Evolutionary conservation across 2,888 invertebrate species (phyloP), one percentile per base, ranked within the genome.

Genomic region (Myopa tessellatipennis): DNA sequence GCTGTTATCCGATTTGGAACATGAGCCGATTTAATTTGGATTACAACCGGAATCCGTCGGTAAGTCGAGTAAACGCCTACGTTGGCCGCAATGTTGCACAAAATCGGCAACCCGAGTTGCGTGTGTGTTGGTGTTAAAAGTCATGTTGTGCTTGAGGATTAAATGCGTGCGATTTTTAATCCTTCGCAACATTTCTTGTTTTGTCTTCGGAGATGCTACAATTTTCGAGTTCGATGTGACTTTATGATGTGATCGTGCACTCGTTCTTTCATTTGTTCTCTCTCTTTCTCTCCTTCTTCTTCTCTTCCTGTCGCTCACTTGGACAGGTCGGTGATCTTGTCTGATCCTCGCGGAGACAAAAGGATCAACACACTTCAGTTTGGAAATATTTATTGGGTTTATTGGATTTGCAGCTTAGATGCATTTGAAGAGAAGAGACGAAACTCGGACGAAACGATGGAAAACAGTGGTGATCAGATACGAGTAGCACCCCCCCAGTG

Each of bases 21-120:
- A 60, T 81, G 83, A 85, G 82, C 86, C 85, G 86, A 86, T 85
- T 86, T 84, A 86, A 86, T 87, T 86, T 87, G 88, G 87, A 86
- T 88, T 87, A 88, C 83, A 82, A 80, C 74, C 76, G 76, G 83
- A 87, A 86, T 86, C 85, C 85, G 85, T 82, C 84, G 86, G 84
- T 88, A 88, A 88, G 88, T 83, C 87, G 79, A 84, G 88, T 88
- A 86, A 88, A 88, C 88, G 88, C 88, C 88, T 85, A 87, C 88
- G 80, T 71, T 67, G 73, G 76, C 76, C 38, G 71, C 71, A 71
- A 67, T 55, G 14, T 68, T 55, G 60, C 63, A 38, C 74, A 60
- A 34, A 52, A 26, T 40, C 16, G 60, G n/a, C n/a, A 16, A 58
- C 40, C 26, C 34, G 34, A 12, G n/a, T 14, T 58, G 68, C 26